Evolutionary conservation across 2,113 vertebrate genomes (phyloP), one percentile per base, ranked within the genome.

Genomic region (Paramormyrops kingsleyae): DNA sequence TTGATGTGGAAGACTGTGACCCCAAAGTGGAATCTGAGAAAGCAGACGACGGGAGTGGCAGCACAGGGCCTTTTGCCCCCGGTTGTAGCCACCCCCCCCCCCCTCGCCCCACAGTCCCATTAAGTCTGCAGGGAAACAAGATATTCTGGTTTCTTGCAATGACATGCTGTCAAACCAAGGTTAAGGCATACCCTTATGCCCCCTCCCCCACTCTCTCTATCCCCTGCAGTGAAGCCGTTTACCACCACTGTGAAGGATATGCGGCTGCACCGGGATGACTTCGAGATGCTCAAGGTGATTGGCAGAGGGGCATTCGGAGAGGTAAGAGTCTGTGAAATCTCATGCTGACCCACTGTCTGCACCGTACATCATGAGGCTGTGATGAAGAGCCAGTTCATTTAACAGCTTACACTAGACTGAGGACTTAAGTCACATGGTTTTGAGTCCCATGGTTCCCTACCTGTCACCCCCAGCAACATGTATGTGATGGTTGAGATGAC

Each of bases 211-310:
- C 90, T 46, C 46, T 35, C 56, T 59, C 89, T 35, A n/a, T 84
- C 88, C 35, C 52, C 89, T 52, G 80, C 52, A 52, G 39, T 90
- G 84, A 94, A 92, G 77, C 94, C 94, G 0, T 95, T 95, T 89
- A 94, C 93, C 87, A 92, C 93, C 85, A 91, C 90, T 0, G 92
- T 95, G 91, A 94, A 93, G 91, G 93, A 95, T 89, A 93, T 96
- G 95, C 91, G 96, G 24, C 94, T 96, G 83, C 95, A 95, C 91
- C 90, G 95, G 77, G 96, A 96, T 0, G 96, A 96, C 94, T 96
- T 96, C 17, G 96, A 96, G 93, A 96, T 96, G 94, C 94, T 96
- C 80, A 96, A 96, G 93, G 96, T 96, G 92, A 96, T 96, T 84
- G 96, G 96, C 89, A 92, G 96, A 90, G 96, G 96, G 90, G 96